Conservation (phyloP, 2,113 vertebrate species). For the Notarius quadriscutis region DNA sequence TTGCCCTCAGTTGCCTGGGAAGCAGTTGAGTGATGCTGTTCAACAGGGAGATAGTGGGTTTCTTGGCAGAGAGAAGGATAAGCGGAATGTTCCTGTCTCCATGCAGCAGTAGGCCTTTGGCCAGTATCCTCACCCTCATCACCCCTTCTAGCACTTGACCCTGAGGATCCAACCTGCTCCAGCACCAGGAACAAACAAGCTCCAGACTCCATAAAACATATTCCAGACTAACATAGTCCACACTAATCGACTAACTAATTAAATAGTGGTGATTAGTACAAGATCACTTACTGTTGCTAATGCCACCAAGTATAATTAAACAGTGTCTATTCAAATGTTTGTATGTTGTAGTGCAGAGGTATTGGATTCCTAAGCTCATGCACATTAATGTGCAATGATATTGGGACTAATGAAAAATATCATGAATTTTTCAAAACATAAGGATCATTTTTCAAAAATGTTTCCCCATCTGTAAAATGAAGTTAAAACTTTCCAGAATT, state of each 20-base stretch:
- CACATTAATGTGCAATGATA: background rate
- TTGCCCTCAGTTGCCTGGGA: conserved; percentile 77
- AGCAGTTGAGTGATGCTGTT: conserved; percentile 71
- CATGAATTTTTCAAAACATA: background rate
- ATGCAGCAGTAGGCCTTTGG: conserved; percentile 91
- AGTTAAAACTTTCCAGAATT: background rate
- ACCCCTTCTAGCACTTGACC: conserved; percentile 89
- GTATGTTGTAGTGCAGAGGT: background rate
- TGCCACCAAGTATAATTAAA: background rate
- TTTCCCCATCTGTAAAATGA: background rate
- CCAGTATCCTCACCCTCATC: conserved; percentile 92
- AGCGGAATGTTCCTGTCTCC: conserved; percentile 78
- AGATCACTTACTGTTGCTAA: background rate
- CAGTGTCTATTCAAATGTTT: background rate
- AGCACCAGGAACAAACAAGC: background rate
- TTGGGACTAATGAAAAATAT: background rate
- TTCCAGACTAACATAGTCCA: background rate
- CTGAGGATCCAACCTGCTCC: background rate
- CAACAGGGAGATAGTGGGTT: conserved; percentile 74
- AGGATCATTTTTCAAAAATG: background rate
- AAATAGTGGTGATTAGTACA: background rate
- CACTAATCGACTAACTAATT: background rate
- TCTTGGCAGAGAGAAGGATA: conserved; percentile 78
- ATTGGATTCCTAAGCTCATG: background rate
- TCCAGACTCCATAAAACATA: background rate